Evolutionary conservation across 2,113 vertebrate species (phyloP).

Genomic region (Cervus canadensis): DNA sequence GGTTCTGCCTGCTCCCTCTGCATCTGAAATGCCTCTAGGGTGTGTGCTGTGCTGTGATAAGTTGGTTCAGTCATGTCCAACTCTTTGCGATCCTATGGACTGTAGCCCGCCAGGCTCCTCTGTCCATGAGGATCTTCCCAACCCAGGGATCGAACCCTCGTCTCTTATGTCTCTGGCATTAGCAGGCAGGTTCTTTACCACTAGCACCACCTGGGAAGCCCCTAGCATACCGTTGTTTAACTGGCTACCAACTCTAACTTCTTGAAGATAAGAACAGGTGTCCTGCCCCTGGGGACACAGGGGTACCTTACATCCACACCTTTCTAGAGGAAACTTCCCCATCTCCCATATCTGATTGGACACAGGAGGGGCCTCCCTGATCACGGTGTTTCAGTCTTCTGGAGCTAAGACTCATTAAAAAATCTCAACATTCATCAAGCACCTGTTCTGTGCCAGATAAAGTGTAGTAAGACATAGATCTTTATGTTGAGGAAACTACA

Average conservation of each 20-base stretch:
- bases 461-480: background rate
- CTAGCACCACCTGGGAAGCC: background rate
- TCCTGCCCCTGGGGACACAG: background rate
- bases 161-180: background rate
- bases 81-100: background rate
- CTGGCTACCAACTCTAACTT: background rate
- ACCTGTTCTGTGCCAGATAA: background rate
- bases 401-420: background rate
- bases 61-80: background rate
- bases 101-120: background rate
- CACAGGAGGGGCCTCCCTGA: background rate
- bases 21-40: background rate
- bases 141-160: background rate
- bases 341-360: background rate
- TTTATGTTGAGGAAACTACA: background rate
- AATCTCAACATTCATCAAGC: background rate
- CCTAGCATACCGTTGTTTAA: background rate
- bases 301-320: background rate
- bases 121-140: background rate
- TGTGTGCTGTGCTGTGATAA: background rate
- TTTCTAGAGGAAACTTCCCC: background rate
- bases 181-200: background rate
- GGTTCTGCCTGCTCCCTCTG: background rate
- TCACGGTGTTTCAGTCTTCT: background rate
- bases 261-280: background rate